Conservation (phyloP, 2,113 vertebrate species). For the Setophaga coronata region DNA sequence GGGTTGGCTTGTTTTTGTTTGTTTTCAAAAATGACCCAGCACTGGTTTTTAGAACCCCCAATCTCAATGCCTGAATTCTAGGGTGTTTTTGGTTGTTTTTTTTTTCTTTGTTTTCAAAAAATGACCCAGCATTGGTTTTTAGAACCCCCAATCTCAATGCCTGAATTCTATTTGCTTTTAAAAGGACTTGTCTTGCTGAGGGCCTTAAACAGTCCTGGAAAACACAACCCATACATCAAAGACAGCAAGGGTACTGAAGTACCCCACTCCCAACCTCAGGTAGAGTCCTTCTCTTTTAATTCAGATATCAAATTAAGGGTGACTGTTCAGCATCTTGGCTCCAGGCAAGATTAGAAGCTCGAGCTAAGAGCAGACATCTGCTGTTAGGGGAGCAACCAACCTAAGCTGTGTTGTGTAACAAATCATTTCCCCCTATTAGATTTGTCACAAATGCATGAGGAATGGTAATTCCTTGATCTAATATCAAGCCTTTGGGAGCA, state of each 20-base stretch:
- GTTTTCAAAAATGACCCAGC: neutral
- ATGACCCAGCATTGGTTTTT: neutral
- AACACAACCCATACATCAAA: neutral
- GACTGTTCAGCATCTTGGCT: neutral
- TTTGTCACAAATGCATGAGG: constrained; percentile 50
- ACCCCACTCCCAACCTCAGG: neutral
- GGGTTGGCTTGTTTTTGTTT: neutral
- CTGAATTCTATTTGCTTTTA: neutral
- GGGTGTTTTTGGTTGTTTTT: no score
- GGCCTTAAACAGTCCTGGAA: neutral
- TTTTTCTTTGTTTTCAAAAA: neutral
- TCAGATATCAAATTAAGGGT: neutral
- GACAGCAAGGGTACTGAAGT: neutral
- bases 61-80: no score
- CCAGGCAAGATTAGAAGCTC: neutral
- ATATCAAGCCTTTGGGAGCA: constrained; percentile 51
- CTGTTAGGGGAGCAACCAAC: neutral
- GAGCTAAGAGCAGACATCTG: neutral
- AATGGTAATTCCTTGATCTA: constrained; percentile 49
- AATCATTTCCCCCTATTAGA: constrained; percentile 30
- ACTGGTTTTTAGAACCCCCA: no score
- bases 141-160: neutral
- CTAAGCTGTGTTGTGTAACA: neutral
- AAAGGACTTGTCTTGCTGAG: neutral
- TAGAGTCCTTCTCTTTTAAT: neutral